Evolutionary conservation across 2,113 vertebrate genomes (phyloP).

Genomic region (Saccopteryx leptura): DNA sequence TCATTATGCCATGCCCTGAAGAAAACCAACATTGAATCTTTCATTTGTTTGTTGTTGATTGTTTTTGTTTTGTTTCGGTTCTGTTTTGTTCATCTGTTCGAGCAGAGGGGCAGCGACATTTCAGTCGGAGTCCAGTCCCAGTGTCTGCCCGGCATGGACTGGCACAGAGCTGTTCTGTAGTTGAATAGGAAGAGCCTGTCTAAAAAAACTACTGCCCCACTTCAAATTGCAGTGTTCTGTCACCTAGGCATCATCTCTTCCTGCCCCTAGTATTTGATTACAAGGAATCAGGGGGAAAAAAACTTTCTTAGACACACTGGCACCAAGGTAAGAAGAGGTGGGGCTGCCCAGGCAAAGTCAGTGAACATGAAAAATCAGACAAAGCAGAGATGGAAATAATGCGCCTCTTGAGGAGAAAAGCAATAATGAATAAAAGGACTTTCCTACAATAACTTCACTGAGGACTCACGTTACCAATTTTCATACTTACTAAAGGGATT

Average conservation of each 20-base stretch:
- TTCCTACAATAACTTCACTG: conserved; percentile 85
- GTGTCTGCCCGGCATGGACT: conserved; percentile 83
- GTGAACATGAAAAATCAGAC: conserved; percentile 83
- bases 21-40: conserved; percentile 86
- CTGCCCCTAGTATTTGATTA: conserved; percentile 79
- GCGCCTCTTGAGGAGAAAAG: conserved; percentile 88
- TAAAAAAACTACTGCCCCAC: conserved; percentile 78
- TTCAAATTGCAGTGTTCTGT: conserved; percentile 81
- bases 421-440: conserved; percentile 88
- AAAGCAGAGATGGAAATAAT: conserved; percentile 86
- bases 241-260: conserved; percentile 79
- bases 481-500: conserved; percentile 78
- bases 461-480: conserved; percentile 80
- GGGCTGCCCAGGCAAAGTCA: conserved; percentile 78
- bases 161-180: conserved; percentile 82
- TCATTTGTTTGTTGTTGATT: conserved; percentile 82
- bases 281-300: conserved; percentile 72
- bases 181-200: conserved; percentile 85
- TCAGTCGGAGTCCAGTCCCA: conserved; percentile 82
- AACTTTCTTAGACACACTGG: conserved; percentile 80
- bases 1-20: conserved; percentile 82
- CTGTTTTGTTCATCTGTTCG: conserved; percentile 85
- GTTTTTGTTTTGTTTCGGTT: conserved; percentile 76
- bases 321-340: conserved; percentile 82
- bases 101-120: conserved; percentile 85